Percentiles rank a stretch among this genome's conserved stretches.
phyloP scores from a whole-genome alignment of 2,888 invertebrate species.

The Eustalomyia histrio region DNA sequence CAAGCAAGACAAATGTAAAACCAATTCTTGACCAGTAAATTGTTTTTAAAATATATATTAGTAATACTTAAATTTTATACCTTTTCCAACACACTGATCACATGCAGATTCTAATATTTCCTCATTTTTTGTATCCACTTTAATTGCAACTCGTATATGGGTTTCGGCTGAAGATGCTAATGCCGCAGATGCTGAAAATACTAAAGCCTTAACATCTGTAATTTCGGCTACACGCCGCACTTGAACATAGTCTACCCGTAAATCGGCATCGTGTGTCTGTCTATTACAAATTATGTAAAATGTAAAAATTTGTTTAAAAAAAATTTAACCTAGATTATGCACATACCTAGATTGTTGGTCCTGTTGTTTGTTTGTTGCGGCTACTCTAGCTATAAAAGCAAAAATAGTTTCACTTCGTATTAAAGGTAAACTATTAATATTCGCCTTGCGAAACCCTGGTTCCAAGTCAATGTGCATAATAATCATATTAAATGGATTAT shows the following conservation, averaged over 20 bases:
- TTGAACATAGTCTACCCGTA: slow-evolving; percentile 76
- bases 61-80: slow-evolving; percentile 57
- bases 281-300: slow-evolving; percentile 50
- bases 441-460: slow-evolving; percentile 76
- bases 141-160: slow-evolving; percentile 71
- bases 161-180: slow-evolving; percentile 69
- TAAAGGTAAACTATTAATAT: slow-evolving; percentile 73
- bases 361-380: slow-evolving; percentile 35
- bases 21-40: no score
- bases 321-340: background rate
- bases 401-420: slow-evolving; percentile 75
- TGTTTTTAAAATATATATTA: no score
- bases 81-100: slow-evolving; percentile 70
- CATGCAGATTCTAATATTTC: slow-evolving; percentile 71
- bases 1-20: no score
- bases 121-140: slow-evolving; percentile 70
- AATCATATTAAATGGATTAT: slow-evolving; percentile 43
- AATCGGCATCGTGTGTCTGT: slow-evolving; percentile 69
- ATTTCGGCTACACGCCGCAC: slow-evolving; percentile 70
- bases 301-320: background rate
- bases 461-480: slow-evolving; percentile 73
- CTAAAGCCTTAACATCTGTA: slow-evolving; percentile 73
- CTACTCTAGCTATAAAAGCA: slow-evolving; percentile 71
- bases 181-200: slow-evolving; percentile 71
- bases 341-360: slow-evolving; percentile 21